A percentile compares a stretch with the other conserved stretches of the same genome.
Conservation (phyloP, 2,113 vertebrate genomes). For the Chiloscyllium plagiosum region DNA sequence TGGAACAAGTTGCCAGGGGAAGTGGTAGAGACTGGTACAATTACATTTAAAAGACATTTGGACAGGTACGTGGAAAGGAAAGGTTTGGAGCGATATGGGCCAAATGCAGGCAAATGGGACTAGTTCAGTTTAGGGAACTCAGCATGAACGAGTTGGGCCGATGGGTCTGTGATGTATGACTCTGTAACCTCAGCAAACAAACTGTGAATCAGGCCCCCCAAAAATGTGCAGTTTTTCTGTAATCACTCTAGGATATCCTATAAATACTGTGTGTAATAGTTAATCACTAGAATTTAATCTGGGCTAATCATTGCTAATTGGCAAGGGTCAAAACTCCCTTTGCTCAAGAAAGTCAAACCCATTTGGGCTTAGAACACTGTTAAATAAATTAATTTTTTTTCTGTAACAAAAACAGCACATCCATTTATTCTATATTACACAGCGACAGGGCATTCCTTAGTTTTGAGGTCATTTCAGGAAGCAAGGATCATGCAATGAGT, state of each 20-base stretch:
- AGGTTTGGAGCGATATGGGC: too few relatives aligned
- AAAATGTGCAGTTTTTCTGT: neutral
- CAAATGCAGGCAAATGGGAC: too few relatives aligned
- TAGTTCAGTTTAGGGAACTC: too few relatives aligned
- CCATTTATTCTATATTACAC: neutral
- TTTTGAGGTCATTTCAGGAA: neutral
- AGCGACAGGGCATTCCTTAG: neutral
- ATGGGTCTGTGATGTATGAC: too few relatives aligned
- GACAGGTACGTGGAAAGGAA: too few relatives aligned
- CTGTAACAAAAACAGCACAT: neutral
- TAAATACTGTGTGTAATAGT: neutral
- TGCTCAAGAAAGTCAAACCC: neutral
- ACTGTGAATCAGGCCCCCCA: too few relatives aligned
- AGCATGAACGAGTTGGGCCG: too few relatives aligned
- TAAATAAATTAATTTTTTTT: neutral
- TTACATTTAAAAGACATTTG: too few relatives aligned
- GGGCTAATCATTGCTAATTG: neutral
- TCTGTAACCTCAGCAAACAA: too few relatives aligned
- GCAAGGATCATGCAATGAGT: neutral
- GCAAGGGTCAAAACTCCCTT: neutral
- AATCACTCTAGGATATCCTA: neutral
- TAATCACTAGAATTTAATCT: neutral
- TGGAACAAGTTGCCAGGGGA: too few relatives aligned
- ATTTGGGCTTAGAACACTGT: neutral
- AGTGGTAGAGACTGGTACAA: too few relatives aligned